Percentiles rank a stretch among this genome's conserved stretches.
These are phyloP conservation scores for Hiodon tergisus DNA, from an alignment of 2,113 vertebrate species.

Conservation along the genomic window DNA sequence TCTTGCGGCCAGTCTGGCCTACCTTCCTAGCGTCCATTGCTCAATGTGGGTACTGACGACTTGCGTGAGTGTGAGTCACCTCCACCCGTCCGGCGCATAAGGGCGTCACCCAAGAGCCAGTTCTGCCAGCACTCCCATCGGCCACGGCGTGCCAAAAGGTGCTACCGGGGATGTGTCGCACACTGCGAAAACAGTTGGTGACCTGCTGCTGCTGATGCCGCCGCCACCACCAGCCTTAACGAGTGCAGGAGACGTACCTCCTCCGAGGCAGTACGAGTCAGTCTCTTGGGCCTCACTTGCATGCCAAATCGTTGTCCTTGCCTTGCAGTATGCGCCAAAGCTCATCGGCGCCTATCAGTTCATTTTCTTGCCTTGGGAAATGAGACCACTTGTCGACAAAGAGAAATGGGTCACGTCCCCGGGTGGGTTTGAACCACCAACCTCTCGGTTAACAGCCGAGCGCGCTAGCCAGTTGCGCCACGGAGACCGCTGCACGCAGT, in stretches of 20 bases:
- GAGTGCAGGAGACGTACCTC: conserved; percentile 8
- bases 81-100: conserved; percentile 6
- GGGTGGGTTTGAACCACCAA: too few relatives aligned
- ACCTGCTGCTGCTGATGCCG: neutral
- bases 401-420: too few relatives aligned
- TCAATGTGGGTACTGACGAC: neutral
- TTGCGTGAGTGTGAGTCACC: conserved; percentile 2
- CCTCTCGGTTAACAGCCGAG: too few relatives aligned
- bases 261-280: conserved; percentile 8
- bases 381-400: too few relatives aligned
- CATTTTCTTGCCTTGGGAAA: neutral
- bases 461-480: too few relatives aligned
- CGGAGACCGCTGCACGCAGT: too few relatives aligned
- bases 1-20: conserved; percentile 3
- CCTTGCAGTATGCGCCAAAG: conserved; percentile 4
- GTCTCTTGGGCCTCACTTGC: conserved; percentile 8
- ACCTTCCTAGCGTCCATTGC: conserved; percentile 1
- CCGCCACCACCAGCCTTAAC: conserved; percentile 2
- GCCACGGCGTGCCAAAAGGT: conserved; percentile 8
- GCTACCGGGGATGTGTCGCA: conserved; percentile 5
- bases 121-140: conserved; percentile 7
- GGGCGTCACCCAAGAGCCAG: conserved; percentile 8
- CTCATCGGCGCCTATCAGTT: conserved; percentile 5
- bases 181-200: conserved; percentile 9
- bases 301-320: conserved; percentile 7